phyloP scores from a whole-genome alignment of 1,140 invertebrate genomes.

The Drosophila pallidifrons region DNA sequence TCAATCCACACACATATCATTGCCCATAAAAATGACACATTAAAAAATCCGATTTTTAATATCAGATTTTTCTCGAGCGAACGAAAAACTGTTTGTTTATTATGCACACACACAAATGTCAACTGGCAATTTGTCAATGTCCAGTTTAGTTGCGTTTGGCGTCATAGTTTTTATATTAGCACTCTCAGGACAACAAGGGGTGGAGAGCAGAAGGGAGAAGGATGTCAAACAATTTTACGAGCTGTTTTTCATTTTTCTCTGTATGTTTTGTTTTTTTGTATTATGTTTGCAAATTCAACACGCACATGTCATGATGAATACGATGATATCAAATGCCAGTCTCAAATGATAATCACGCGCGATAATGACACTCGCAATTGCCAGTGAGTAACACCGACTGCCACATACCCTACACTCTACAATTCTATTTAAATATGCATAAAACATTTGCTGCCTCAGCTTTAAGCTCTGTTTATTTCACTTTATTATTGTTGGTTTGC shows the following conservation, averaged over 20 bases:
- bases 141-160: slow-evolving; percentile 18
- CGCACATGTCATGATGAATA: slow-evolving; percentile 53
- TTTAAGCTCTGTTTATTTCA: slow-evolving; percentile 5
- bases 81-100: slow-evolving; percentile 20
- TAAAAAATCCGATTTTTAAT: slow-evolving; percentile 28
- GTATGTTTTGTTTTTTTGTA: slow-evolving; percentile 1
- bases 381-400: neutral
- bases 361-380: slow-evolving; percentile 41
- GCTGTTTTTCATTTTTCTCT: neutral
- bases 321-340: slow-evolving; percentile 47
- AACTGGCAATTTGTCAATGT: slow-evolving; percentile 61
- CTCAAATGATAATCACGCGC: slow-evolving; percentile 62
- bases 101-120: slow-evolving; percentile 44
- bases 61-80: slow-evolving; percentile 25
- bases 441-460: slow-evolving; percentile 29
- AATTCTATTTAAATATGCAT: slow-evolving; percentile 44
- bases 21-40: slow-evolving; percentile 13
- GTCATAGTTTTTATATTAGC: slow-evolving; percentile 57
- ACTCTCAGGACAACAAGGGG: neutral
- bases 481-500: neutral
- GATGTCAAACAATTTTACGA: slow-evolving; percentile 41
- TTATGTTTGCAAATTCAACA: slow-evolving; percentile 49
- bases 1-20: neutral
- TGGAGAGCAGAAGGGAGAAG: neutral
- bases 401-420: slow-evolving; percentile 4